phyloP scores from a whole-genome alignment of 2,888 invertebrate species.

The Tachina lurida region DNA sequence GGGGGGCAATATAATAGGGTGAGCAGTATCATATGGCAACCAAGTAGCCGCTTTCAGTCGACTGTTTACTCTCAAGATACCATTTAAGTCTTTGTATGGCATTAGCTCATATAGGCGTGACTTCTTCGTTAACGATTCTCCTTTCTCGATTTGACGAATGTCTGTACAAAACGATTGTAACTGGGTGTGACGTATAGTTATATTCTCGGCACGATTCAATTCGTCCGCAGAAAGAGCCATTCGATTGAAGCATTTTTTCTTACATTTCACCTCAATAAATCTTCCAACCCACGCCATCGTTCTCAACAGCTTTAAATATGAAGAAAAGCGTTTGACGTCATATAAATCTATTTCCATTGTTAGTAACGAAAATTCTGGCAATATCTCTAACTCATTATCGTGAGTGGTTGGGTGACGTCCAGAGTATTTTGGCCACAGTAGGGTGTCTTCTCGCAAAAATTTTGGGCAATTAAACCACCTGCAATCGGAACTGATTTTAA shows the following conservation, averaged over 20 bases:
- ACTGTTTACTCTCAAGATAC: too few relatives aligned
- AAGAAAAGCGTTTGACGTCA: constrained; percentile 7
- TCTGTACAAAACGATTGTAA: too few relatives aligned
- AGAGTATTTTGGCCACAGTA: background rate
- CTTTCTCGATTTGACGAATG: too few relatives aligned
- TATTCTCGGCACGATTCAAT: too few relatives aligned
- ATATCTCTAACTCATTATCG: background rate
- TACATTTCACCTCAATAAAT: constrained; percentile 11
- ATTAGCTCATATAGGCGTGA: background rate
- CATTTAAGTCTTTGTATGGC: background rate
- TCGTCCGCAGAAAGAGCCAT: background rate
- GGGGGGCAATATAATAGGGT: too few relatives aligned
- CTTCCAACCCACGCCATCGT: constrained; percentile 7
- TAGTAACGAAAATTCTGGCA: background rate
- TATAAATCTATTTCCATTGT: background rate
- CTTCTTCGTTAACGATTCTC: too few relatives aligned
- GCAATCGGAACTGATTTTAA: background rate
- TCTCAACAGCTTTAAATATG: background rate
- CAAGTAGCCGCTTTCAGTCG: too few relatives aligned
- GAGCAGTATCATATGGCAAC: too few relatives aligned
- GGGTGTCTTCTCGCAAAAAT: background rate
- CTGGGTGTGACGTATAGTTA: too few relatives aligned
- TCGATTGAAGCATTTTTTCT: background rate
- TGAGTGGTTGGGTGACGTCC: background rate
- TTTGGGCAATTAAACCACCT: background rate